A percentile compares a stretch with the other conserved stretches of the same genome.
phyloP scores from a whole-genome alignment of 2,113 vertebrate genomes.

The Halichoeres trimaculatus region DNA sequence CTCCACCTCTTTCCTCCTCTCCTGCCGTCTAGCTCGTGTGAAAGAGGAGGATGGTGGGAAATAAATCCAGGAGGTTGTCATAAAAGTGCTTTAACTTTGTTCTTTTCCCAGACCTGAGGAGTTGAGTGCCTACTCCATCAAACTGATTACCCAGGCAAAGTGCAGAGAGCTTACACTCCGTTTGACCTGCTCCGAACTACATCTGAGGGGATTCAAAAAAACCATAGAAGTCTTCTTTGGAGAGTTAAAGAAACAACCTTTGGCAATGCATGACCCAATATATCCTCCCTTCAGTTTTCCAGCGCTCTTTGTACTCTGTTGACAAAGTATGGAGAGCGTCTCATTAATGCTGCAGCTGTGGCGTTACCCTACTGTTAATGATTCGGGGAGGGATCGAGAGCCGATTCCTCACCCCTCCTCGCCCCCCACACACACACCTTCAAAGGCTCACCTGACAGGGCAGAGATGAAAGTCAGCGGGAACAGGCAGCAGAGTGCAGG shows the following conservation, averaged over 20 bases:
- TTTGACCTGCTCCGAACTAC: constrained; percentile 45
- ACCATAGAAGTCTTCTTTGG: constrained; percentile 22
- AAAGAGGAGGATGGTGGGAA: constrained; percentile 20
- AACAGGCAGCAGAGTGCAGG: not conserved
- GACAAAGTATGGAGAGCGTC: constrained; percentile 20
- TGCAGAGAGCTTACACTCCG: constrained; percentile 29
- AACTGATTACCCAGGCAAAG: constrained; percentile 43
- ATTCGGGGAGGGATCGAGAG: constrained; percentile 25
- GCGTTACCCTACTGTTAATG: constrained; percentile 15
- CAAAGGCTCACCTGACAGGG: constrained; percentile 39
- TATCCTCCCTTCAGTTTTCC: constrained; percentile 25
- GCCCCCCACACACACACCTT: constrained; percentile 9
- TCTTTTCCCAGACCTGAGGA: constrained; percentile 47
- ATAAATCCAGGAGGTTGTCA: constrained; percentile 60
- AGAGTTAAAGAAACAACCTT: constrained; percentile 17
- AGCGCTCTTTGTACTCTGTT: constrained; percentile 22
- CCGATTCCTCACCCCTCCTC: not conserved
- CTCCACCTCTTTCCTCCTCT: constrained; percentile 2
- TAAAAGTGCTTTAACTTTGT: constrained; percentile 52
- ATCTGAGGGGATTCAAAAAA: constrained; percentile 44
- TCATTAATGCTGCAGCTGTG: constrained; percentile 1
- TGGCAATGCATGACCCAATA: constrained; percentile 24
- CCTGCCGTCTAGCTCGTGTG: constrained; percentile 10
- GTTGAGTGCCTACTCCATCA: constrained; percentile 53
- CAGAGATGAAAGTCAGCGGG: constrained; percentile 35